A percentile compares a stretch with the other conserved stretches of the same genome.
phyloP scores from a whole-genome alignment of 1,140 invertebrate genomes.

The Lepidurus arcticus region DNA sequence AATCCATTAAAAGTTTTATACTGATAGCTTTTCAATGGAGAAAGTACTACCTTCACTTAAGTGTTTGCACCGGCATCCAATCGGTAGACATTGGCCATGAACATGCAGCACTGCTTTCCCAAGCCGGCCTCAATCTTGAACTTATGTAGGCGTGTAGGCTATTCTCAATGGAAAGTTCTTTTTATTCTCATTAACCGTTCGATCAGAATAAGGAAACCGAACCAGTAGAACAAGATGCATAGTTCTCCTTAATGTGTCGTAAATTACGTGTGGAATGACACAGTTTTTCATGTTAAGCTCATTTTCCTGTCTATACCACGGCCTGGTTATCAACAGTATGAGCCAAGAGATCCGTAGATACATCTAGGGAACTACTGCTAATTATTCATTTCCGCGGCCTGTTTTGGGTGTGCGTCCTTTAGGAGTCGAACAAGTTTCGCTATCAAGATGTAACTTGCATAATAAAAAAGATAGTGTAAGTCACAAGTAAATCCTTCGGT shows the following conservation, averaged over 20 bases:
- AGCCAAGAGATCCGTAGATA: no score
- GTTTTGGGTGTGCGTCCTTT: no score
- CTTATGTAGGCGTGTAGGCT: neutral
- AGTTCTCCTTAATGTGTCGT: neutral
- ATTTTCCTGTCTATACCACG: neutral
- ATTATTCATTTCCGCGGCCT: no score
- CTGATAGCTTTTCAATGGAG: neutral
- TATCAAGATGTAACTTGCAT: no score
- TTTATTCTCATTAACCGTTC: neutral
- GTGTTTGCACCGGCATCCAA: neutral
- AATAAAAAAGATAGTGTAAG: no score
- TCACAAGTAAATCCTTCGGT: no score
- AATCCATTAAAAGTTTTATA: neutral
- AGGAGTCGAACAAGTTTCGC: no score
- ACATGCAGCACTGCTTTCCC: neutral
- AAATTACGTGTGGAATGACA: neutral
- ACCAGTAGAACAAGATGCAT: no score
- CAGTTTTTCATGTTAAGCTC: neutral
- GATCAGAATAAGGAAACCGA: neutral
- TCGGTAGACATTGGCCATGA: neutral
- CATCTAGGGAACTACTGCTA: no score
- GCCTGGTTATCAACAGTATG: neutral
- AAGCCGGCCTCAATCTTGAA: neutral
- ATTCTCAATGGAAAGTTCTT: neutral
- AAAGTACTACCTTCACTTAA: neutral